Conservation (phyloP, 2,888 invertebrate genomes). For the Scrobipalpa costella region DNA sequence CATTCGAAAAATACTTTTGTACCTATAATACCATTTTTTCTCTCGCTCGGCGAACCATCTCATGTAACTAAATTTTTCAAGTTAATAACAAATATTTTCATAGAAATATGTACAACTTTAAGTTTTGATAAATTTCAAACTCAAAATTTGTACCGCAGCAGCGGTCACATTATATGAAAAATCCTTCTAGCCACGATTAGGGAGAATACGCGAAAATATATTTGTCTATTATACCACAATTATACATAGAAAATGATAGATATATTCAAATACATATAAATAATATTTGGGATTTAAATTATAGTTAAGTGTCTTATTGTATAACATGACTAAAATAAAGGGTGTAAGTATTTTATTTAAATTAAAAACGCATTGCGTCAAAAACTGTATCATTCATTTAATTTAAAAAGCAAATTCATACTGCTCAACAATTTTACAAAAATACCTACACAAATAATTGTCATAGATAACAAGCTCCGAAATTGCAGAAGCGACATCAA, state of each 20-base stretch:
- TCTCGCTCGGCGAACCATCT: too few species aligned
- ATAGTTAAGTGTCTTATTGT: conserved; percentile 14
- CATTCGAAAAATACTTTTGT: neutral
- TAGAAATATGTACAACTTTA: too few species aligned
- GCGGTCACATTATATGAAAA: too few species aligned
- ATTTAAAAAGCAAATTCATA: neutral
- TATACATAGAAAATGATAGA: conserved; percentile 54
- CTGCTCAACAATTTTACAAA: neutral
- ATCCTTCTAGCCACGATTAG: conserved; percentile 46
- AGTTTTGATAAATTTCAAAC: too few species aligned
- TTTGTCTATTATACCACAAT: conserved; percentile 72
- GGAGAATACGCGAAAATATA: conserved; percentile 54
- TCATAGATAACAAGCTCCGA: neutral
- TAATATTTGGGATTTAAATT: conserved; percentile 1
- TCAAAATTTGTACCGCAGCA: too few species aligned
- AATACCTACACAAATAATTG: neutral
- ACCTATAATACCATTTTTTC: too few species aligned
- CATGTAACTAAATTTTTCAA: too few species aligned
- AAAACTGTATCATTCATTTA: neutral
- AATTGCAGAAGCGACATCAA: conserved; percentile 18
- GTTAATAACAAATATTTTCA: too few species aligned
- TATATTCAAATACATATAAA: conserved; percentile 47
- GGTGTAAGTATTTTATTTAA: neutral
- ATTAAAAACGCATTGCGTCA: neutral
- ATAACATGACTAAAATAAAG: neutral